phyloP scores from a whole-genome alignment of 1,140 invertebrate genomes.

The Tachypleus tridentatus region DNA sequence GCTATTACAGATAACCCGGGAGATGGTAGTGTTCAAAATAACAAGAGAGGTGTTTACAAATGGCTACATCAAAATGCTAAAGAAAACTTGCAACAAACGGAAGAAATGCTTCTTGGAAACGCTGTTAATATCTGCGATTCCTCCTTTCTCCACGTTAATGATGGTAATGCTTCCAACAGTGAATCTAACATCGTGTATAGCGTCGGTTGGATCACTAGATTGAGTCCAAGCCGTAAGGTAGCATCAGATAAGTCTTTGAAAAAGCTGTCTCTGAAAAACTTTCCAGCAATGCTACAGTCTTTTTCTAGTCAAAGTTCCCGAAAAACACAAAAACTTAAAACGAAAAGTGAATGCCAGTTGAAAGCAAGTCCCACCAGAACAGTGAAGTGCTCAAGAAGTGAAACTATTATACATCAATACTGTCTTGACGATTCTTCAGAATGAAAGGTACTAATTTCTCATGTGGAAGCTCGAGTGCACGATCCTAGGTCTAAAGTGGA shows the following conservation, averaged over 20 bases:
- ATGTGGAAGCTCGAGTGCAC: no score
- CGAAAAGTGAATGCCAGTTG: no score
- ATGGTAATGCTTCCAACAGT: constrained; percentile 5
- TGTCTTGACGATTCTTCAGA: no score
- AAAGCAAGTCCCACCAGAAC: no score
- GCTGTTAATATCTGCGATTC: neutral
- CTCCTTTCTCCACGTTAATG: constrained; percentile 5
- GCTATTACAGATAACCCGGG: neutral
- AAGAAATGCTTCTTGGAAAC: constrained; percentile 10
- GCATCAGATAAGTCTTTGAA: constrained; percentile 21
- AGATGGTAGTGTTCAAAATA: constrained; percentile 2
- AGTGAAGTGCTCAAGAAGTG: no score
- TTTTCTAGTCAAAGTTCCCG: constrained; percentile 19
- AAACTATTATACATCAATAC: no score
- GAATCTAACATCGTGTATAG: constrained; percentile 15
- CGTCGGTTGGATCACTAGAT: constrained; percentile 1
- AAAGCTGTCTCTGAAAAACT: constrained; percentile 16
- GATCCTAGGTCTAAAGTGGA: no score
- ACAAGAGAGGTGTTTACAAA: constrained; percentile 4
- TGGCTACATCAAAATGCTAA: neutral
- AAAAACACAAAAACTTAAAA: no score
- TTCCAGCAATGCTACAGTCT: constrained; percentile 13
- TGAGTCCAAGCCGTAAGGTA: constrained; percentile 13
- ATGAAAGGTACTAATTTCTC: no score
- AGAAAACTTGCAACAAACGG: no score